phyloP scores from a whole-genome alignment of 2,113 vertebrate species.

The Pachypanchax playfairii region DNA sequence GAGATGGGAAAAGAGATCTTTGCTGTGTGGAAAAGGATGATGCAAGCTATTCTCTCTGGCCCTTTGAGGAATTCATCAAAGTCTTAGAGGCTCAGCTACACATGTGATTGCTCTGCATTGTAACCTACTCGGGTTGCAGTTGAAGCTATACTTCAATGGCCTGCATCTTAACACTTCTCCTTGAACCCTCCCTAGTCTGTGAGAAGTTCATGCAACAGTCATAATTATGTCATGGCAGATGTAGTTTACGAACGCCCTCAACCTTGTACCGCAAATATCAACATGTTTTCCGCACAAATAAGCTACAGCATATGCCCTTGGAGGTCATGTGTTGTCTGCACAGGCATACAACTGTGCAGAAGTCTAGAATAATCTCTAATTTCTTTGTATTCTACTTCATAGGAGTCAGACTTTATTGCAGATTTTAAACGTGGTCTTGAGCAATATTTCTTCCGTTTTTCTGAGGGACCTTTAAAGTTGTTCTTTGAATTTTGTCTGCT shows the following conservation, averaged over 20 bases:
- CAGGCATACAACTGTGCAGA: background rate
- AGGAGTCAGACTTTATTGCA: background rate
- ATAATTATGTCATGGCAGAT: conserved; percentile 59
- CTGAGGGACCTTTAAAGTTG: background rate
- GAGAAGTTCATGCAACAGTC: conserved; percentile 30
- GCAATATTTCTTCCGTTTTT: background rate
- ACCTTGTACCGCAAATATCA: conserved; percentile 10
- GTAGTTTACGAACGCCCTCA: conserved; percentile 17
- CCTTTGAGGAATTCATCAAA: conserved; percentile 56
- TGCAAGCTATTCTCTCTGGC: conserved; percentile 43
- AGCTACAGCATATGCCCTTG: background rate
- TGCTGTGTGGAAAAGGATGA: conserved; percentile 50
- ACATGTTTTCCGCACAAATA: conserved; percentile 11
- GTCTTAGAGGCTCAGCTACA: conserved; percentile 41
- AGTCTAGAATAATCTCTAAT: background rate
- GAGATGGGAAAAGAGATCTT: conserved; percentile 17
- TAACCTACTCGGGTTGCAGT: conserved; percentile 74
- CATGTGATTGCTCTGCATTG: conserved; percentile 51
- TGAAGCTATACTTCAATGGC: conserved; percentile 50
- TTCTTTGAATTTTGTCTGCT: background rate
- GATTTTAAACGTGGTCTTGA: background rate
- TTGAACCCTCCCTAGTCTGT: conserved; percentile 28
- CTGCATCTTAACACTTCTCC: conserved; percentile 59
- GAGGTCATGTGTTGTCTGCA: background rate
- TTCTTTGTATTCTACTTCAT: background rate